Base-by-base conservation (phyloP, 2,113 vertebrate genomes). In the Psephotus haematonotus region DNA sequence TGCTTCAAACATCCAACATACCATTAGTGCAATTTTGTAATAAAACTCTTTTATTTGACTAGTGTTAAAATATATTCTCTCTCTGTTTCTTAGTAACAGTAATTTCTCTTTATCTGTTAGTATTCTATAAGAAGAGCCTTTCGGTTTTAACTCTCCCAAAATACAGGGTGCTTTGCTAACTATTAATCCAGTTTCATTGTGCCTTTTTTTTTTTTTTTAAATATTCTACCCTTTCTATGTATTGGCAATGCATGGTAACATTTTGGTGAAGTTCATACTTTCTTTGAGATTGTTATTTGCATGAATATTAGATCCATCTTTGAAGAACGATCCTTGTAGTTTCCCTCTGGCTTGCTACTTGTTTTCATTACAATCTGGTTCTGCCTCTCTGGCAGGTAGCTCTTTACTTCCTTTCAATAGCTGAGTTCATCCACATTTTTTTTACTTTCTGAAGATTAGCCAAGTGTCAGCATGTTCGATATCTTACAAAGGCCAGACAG, bases 1-100 rank as follows among this genome's bases (percentile, higher is more conserved):
- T 25, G 3, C 5, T 91, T 89, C n/a, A 49, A 9, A 22, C 27
- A 28, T 33, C 9, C 0, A 1, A 3, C 0, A 0, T 6, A 15
- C 7, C 16, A 13, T 65, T 24, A 67, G 3, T 37, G 18, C 1
- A 62, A 11, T 76, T 88, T 93, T 69, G 29, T 62, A 19, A 67
- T 4, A 37, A 57, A 74, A 62, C 18, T 59, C n/a, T 14, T 6
- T 9, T 15, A 29, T 82, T 59, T 28, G 14, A 2, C 17, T 27
- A 31, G 10, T 64, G 52, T 24, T 19, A 33, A 19, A 60, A 67
- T n/a, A 44, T 49, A 44, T 75, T 68, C 33, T 57, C 59, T 68
- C 11, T 59, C 37, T 62, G 6, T 37, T 53, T 27, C 29, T 82
- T 49, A 85, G 20, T n/a, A 65, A 49, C 23, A 28, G 1, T 17